phyloP scores from a whole-genome alignment of 2,113 vertebrate species.

The Apodemus sylvaticus region DNA sequence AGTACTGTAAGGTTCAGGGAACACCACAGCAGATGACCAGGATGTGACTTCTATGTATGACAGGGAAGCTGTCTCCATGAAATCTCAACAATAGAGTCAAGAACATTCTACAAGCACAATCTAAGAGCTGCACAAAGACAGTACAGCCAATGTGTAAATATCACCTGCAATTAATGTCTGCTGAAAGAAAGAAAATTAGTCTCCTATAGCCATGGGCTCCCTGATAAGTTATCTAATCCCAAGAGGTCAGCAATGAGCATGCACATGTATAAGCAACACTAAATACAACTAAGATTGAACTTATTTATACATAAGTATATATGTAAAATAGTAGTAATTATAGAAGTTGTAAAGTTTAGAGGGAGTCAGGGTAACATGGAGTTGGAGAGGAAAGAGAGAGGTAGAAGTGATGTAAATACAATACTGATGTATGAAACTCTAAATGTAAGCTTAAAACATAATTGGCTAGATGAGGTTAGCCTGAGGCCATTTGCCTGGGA shows the following conservation, averaged over 20 bases:
- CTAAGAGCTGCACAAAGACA: not conserved
- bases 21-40: not conserved
- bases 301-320: not conserved
- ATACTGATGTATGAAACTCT: not conserved
- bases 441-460: not conserved
- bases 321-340: not conserved
- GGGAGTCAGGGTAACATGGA: not conserved
- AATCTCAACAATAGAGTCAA: not conserved
- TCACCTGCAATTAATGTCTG: not conserved
- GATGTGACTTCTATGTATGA: not conserved
- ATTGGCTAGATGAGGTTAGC: not conserved
- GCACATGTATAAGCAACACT: not conserved
- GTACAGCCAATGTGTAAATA: not conserved
- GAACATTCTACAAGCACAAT: no score
- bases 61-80: not conserved
- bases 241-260: not conserved
- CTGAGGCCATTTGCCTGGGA: not conserved
- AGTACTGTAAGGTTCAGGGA: not conserved
- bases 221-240: not conserved
- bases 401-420: not conserved
- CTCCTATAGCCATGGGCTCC: not conserved
- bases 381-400: not conserved
- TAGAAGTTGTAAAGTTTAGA: not conserved
- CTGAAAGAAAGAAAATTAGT: not conserved
- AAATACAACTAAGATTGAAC: not conserved